These are phyloP conservation scores for Heloderma charlesbogerti DNA, from an alignment of 2,113 vertebrate species.

Conservation along the genomic window DNA sequence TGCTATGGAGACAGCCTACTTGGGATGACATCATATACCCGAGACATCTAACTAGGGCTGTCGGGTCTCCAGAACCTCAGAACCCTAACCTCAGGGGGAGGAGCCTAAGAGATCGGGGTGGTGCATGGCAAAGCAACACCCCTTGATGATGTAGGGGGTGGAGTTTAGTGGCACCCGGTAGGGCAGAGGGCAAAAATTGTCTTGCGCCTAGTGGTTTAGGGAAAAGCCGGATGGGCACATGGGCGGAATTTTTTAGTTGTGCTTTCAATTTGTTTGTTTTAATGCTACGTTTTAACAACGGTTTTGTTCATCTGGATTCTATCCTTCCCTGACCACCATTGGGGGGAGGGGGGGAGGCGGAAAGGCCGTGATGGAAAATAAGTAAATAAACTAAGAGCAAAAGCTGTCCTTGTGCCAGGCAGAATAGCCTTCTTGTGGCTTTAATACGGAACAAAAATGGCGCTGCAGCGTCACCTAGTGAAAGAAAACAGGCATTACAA, in stretches of 20 bases:
- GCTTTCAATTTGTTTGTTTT: too few relatives aligned
- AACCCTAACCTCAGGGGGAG: not conserved
- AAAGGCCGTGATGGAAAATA: too few relatives aligned
- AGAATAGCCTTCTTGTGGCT: not conserved
- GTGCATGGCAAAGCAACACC: not conserved
- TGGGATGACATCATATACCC: not conserved
- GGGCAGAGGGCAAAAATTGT: not conserved
- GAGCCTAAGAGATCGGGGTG: not conserved
- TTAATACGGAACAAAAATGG: not conserved
- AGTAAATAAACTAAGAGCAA: too few relatives aligned
- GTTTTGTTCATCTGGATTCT: too few relatives aligned
- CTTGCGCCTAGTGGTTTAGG: not conserved
- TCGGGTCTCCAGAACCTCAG: not conserved
- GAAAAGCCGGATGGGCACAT: not conserved
- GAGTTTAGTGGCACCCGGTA: not conserved
- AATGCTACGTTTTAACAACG: too few relatives aligned
- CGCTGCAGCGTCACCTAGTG: not conserved
- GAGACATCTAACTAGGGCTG: not conserved
- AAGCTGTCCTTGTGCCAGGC: not conserved
- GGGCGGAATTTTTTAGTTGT: not conserved
- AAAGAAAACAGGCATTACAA: not conserved
- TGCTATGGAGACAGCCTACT: not conserved
- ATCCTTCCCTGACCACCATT: too few relatives aligned
- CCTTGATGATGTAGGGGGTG: not conserved
- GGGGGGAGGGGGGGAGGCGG: too few relatives aligned